Evolutionary conservation across 64 coral and sea anemone genomes (phyloP).

Genomic region (Platygyra sinensis): DNA sequence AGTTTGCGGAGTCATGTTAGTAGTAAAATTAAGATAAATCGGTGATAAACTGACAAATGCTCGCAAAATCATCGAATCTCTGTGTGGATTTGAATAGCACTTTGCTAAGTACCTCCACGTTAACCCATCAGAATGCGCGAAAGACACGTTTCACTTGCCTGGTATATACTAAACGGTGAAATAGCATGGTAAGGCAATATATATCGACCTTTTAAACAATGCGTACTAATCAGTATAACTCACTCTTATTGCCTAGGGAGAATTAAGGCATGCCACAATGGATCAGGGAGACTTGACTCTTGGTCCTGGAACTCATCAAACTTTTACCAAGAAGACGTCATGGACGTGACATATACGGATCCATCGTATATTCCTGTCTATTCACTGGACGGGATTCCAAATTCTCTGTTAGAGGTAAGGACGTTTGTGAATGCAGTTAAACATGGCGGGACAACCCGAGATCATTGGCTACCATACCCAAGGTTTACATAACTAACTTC

Average conservation of each 20-base stretch:
- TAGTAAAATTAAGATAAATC: neutral
- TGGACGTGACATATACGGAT: constrained; percentile 72
- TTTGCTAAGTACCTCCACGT: too few relatives aligned
- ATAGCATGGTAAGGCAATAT: too few relatives aligned
- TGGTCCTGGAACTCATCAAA: constrained; percentile 90
- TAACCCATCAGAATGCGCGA: too few relatives aligned
- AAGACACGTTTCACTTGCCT: too few relatives aligned
- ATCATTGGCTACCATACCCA: neutral
- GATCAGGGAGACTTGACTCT: constrained; percentile 47
- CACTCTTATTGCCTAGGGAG: neutral
- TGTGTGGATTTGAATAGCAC: too few relatives aligned
- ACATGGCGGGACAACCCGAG: neutral
- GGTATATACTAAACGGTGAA: too few relatives aligned
- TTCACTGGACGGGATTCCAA: constrained; percentile 30
- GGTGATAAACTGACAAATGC: too few relatives aligned
- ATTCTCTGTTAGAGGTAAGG: constrained; percentile 6
- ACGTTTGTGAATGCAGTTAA: neutral
- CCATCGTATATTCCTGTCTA: constrained; percentile 42
- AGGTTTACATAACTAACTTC: too few relatives aligned
- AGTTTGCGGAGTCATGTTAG: constrained; percentile 63
- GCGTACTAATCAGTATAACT: too few relatives aligned
- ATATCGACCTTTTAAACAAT: too few relatives aligned
- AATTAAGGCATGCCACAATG: neutral
- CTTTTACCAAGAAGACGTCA: neutral
- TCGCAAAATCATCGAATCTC: too few relatives aligned